A percentile compares a stretch with the other conserved stretches of the same genome.
Conservation (phyloP, 1,140 invertebrate species). For the Rhopalosiphum padi region DNA sequence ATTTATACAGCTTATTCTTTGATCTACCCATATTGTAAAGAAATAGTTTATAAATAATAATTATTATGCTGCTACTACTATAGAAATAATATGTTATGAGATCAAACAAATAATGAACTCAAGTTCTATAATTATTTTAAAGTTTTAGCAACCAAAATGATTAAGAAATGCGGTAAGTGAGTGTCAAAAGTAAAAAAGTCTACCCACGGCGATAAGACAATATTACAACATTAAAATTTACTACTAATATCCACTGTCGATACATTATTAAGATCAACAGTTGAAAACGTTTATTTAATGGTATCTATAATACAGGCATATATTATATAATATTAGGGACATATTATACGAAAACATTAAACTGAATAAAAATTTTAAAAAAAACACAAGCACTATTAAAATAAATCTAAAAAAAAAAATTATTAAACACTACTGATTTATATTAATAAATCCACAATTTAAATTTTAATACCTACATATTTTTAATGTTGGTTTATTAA, state of each 20-base stretch:
- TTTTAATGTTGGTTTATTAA: no score
- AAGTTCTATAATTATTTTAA: background rate
- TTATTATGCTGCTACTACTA: background rate
- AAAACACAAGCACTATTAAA: no score
- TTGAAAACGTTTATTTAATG: background rate
- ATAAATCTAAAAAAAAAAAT: no score
- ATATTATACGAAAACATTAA: no score
- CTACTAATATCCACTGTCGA: background rate
- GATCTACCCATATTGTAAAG: background rate
- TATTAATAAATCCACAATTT: no score
- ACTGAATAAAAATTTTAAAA: no score
- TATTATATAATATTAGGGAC: no score
- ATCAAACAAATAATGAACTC: background rate
- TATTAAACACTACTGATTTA: no score
- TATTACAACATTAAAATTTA: background rate
- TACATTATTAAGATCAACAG: background rate
- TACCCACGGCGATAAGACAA: background rate
- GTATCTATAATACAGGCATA: no score
- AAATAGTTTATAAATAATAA: constrained; percentile 11
- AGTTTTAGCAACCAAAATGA: background rate
- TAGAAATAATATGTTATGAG: background rate
- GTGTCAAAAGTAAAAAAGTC: background rate
- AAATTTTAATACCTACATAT: no score
- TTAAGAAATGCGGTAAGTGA: background rate
- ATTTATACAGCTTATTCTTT: background rate